Base-by-base conservation (phyloP, 2,888 invertebrate species). In the Xestia c-nigrum region DNA sequence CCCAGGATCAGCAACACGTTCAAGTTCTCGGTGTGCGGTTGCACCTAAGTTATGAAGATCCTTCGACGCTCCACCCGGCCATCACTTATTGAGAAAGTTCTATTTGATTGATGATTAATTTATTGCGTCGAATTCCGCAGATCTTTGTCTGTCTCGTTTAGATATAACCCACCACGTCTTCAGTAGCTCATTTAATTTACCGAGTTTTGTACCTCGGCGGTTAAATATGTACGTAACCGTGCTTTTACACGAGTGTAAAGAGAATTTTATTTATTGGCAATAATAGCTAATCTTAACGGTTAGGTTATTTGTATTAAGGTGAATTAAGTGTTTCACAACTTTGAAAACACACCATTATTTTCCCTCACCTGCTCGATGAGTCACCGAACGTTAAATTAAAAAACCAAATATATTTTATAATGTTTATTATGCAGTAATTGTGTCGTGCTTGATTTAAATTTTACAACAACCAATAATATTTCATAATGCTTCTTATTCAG, bases 401-500 rank as follows among this genome's bases (percentile, higher is more conserved):
- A 69, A 40, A 59, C 38, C 16, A 55, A 16, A 5, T 43, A 38
- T 38, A 61, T 38, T 38, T 61, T 38, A 38, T 61, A 38, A 61
- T 61, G 61, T 61, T 61, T 61, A 61, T 5, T 61, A 38, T 10
- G 38, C 61, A 61, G 61, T 61, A 61, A 38, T 61, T 61, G 9
- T 61, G 38, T 19, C 10, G 21, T 4, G 46, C 6, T 21, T 21
- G 3, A 16, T 7, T 43, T 43, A 38, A 61, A 61, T 38, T 31
- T 59, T 19, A 9, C 19, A 31, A 31, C 7, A 59, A 31, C 9
- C 31, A 61, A 70, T 14, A 67, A 40, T 14, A 21, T 12, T 59
- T 64, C 31, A 38, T 1, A 16, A n/a, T 52, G 24, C 77, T 78
- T 69, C 72, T 61, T 72, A 81, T 61, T 59, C 52, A 38, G 52